phyloP scores from a whole-genome alignment of 2,797 vertebrate genomes.

The Apogon talboti region DNA sequence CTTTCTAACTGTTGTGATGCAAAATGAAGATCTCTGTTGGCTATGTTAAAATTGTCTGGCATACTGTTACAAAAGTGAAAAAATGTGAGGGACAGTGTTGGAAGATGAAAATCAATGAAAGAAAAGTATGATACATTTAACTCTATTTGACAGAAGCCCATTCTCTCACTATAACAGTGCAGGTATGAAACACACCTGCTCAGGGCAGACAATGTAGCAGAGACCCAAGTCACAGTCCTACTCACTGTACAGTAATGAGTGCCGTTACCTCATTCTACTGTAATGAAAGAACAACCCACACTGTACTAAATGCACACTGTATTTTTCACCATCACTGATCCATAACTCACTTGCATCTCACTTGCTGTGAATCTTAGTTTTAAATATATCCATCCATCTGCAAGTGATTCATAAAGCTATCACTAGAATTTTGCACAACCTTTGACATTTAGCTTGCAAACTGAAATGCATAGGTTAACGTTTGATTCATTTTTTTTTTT shows the following conservation, averaged over 20 bases:
- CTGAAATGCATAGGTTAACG: constrained; percentile 66
- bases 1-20: constrained; percentile 81
- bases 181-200: constrained; percentile 75
- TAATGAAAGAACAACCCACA: constrained; percentile 59
- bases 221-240: constrained; percentile 75
- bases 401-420: constrained; percentile 68
- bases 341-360: constrained; percentile 60
- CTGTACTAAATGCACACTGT: constrained; percentile 63
- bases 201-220: constrained; percentile 86
- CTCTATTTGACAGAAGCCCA: constrained; percentile 55
- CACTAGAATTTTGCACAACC: constrained; percentile 74
- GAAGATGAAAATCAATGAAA: constrained; percentile 65
- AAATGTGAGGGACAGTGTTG: constrained; percentile 67
- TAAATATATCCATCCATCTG: constrained; percentile 59
- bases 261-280: constrained; percentile 63
- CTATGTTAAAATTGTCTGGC: constrained; percentile 64
- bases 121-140: constrained; percentile 52
- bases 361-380: constrained; percentile 61
- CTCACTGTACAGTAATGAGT: constrained; percentile 63
- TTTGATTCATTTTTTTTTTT: constrained; percentile 60
- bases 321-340: constrained; percentile 57
- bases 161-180: constrained; percentile 63
- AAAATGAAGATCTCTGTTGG: constrained; percentile 77
- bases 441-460: constrained; percentile 67
- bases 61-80: constrained; percentile 48